Percentiles rank a stretch among this genome's conserved stretches.
phyloP scores from a whole-genome alignment of 2,113 vertebrate genomes.

The Neopipo cinnamomea region DNA sequence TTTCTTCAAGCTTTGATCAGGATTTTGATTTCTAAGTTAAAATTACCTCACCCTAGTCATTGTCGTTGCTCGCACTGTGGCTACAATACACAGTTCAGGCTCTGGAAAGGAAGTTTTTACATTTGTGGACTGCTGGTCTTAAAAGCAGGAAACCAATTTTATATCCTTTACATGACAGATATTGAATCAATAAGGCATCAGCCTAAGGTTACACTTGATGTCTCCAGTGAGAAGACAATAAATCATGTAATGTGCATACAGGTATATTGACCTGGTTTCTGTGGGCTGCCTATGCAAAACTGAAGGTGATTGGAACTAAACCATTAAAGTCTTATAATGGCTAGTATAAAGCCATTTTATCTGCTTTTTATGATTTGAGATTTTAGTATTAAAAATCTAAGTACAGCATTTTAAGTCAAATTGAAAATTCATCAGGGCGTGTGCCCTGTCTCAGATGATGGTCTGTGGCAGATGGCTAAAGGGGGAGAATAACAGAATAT shows the following conservation, averaged over 20 bases:
- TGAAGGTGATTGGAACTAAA: constrained; percentile 4
- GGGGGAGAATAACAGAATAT: neutral
- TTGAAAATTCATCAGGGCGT: neutral
- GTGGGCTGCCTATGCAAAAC: constrained; percentile 37
- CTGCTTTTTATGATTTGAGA: neutral
- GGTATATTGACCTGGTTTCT: constrained; percentile 55
- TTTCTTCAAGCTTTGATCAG: neutral
- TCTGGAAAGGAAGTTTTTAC: neutral
- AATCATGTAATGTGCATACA: constrained; percentile 45
- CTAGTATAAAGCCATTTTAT: neutral
- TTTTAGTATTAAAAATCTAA: neutral
- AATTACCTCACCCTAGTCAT: neutral
- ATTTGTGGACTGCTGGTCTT: neutral
- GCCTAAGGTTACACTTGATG: constrained; percentile 41
- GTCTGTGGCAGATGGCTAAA: neutral
- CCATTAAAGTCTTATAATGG: neutral
- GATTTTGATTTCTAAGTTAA: neutral
- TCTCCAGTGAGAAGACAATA: constrained; percentile 53
- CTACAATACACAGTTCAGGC: neutral
- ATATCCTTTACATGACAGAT: constrained; percentile 30
- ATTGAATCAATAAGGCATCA: constrained; percentile 35
- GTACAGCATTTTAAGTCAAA: neutral
- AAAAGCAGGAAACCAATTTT: constrained; percentile 54
- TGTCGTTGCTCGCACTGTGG: neutral
- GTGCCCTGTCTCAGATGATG: neutral